phyloP scores from a whole-genome alignment of 2,113 vertebrate genomes.

The Corvus cornix region DNA sequence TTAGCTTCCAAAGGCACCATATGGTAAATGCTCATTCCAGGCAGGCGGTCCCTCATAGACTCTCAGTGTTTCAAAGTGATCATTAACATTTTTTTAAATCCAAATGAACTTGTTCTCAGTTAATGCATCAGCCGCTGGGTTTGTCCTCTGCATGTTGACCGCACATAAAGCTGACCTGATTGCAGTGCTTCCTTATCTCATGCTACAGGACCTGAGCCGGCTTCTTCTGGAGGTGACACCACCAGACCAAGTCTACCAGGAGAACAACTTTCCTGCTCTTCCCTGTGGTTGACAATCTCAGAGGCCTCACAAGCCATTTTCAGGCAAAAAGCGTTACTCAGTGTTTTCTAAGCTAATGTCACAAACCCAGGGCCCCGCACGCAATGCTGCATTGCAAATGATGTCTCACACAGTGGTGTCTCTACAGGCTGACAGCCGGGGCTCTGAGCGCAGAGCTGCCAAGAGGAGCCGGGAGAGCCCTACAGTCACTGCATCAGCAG shows the following conservation, averaged over 20 bases:
- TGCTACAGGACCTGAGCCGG: not conserved
- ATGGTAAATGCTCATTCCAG: constrained; percentile 74
- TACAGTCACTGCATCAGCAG: accelerated
- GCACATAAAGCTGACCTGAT: not conserved
- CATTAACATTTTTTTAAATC: constrained; percentile 69
- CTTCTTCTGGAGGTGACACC: not conserved
- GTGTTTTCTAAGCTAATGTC: not conserved
- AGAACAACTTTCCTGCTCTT: not conserved
- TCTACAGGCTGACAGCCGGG: accelerated
- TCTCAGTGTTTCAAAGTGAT: constrained; percentile 61
- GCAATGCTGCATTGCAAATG: accelerated
- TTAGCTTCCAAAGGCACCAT: constrained; percentile 77
- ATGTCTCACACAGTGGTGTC: accelerated
- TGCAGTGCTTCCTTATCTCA: not conserved
- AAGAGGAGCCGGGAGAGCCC: accelerated
- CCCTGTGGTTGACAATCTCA: not conserved
- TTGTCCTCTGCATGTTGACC: constrained; percentile 39
- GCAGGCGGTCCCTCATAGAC: constrained; percentile 64
- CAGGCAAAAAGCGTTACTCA: not conserved
- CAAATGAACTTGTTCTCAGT: constrained; percentile 52
- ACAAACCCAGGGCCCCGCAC: accelerated
- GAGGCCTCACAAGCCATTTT: not conserved
- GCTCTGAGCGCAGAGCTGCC: not conserved
- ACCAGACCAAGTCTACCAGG: not conserved
- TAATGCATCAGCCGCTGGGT: constrained; percentile 50